These are phyloP conservation scores for Rhinogobius similis DNA, from an alignment of 2,113 vertebrate species.

Conservation along the genomic window DNA sequence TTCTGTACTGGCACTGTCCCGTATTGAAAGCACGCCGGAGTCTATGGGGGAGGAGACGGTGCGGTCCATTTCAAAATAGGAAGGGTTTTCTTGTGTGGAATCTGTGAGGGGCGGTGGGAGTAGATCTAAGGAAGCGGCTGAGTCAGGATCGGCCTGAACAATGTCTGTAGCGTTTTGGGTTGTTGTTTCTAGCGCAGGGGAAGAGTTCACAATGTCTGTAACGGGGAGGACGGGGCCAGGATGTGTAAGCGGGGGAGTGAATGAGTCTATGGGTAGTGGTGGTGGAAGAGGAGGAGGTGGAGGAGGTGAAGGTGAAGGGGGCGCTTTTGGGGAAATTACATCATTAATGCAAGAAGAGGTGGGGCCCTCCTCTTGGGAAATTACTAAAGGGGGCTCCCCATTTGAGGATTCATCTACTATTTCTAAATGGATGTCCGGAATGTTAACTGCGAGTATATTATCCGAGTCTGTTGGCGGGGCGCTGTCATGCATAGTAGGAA, in stretches of 20 bases:
- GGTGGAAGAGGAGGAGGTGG: slow-evolving; percentile 27
- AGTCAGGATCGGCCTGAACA: slow-evolving; percentile 28
- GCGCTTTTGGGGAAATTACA: slow-evolving; percentile 9
- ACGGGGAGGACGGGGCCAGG: slow-evolving; percentile 39
- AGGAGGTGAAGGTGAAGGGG: slow-evolving; percentile 22
- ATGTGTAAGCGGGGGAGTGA: slow-evolving; percentile 9
- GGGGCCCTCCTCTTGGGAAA: slow-evolving; percentile 23
- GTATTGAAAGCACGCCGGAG: slow-evolving; percentile 61
- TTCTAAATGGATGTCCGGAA: slow-evolving; percentile 35
- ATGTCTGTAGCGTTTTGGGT: slow-evolving; percentile 41
- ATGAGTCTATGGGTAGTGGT: slow-evolving; percentile 25
- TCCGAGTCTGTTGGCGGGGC: slow-evolving; percentile 8
- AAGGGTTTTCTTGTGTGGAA: slow-evolving; percentile 37
- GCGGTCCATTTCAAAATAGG: slow-evolving; percentile 52
- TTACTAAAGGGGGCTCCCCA: slow-evolving; percentile 27
- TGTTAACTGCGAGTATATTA: slow-evolving; percentile 16
- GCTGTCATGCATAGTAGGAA: slow-evolving; percentile 31
- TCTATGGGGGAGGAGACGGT: slow-evolving; percentile 76
- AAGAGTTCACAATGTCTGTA: slow-evolving; percentile 44
- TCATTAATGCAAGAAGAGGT: slow-evolving; percentile 40
- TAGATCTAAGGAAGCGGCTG: slow-evolving; percentile 37
- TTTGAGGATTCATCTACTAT: slow-evolving; percentile 23
- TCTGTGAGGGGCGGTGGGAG: slow-evolving; percentile 35
- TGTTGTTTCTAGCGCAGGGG: slow-evolving; percentile 37
- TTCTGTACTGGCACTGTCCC: slow-evolving; percentile 76